phyloP scores from a whole-genome alignment of 1,140 invertebrate genomes.

The Heliconius congener region DNA sequence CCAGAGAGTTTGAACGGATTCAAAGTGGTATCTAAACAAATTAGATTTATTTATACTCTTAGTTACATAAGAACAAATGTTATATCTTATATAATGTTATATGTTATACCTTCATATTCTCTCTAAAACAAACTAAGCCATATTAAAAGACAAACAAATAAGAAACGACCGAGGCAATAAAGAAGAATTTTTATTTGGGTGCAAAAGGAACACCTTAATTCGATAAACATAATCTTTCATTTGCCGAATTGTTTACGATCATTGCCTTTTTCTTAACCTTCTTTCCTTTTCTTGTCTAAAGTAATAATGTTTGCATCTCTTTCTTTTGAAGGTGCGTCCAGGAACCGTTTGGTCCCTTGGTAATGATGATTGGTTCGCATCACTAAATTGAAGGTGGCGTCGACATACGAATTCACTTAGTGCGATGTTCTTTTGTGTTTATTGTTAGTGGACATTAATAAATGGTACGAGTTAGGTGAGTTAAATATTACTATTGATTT shows the following conservation, averaged over 20 bases:
- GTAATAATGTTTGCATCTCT: slow-evolving; percentile 41
- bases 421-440: slow-evolving; percentile 41
- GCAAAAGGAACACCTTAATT: slow-evolving; percentile 70
- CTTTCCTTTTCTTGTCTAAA: slow-evolving; percentile 42
- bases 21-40: no score
- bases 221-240: slow-evolving; percentile 81
- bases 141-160: slow-evolving; percentile 43
- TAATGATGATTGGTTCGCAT: slow-evolving; percentile 75
- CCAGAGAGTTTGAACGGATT: no score
- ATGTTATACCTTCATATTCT: neutral
- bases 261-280: slow-evolving; percentile 39
- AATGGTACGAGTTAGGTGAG: neutral
- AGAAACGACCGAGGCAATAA: slow-evolving; percentile 65
- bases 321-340: slow-evolving; percentile 60
- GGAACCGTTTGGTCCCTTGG: slow-evolving; percentile 51
- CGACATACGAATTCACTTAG: slow-evolving; percentile 78
- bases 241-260: slow-evolving; percentile 71
- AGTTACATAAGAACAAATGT: no score
- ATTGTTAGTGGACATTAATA: slow-evolving; percentile 45
- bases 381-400: slow-evolving; percentile 64
- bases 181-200: slow-evolving; percentile 70
- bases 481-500: neutral
- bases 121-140: slow-evolving; percentile 22
- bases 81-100: no score
- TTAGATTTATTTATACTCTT: no score